Percentiles rank a stretch among this genome's conserved stretches.
Conservation (phyloP, 2,797 vertebrate genomes). For the Lycodopsis pacificus region DNA sequence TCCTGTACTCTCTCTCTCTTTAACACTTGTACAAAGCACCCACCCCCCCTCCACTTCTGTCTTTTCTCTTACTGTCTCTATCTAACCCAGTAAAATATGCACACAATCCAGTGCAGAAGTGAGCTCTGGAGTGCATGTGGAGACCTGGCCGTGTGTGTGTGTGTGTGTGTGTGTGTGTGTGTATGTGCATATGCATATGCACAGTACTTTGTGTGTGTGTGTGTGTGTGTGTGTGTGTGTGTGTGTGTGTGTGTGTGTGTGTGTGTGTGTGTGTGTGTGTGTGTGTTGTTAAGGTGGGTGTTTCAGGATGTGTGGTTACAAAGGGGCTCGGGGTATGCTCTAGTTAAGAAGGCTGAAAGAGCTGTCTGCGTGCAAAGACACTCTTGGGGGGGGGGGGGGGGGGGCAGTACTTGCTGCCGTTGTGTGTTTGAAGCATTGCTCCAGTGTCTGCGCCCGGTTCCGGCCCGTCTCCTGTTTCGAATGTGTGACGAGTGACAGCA, state of each 20-base stretch:
- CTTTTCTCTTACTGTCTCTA: slow-evolving; percentile 44
- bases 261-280: slow-evolving; percentile 4
- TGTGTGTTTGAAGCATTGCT: background rate
- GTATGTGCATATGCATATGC: background rate
- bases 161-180: background rate
- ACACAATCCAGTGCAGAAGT: slow-evolving; percentile 11
- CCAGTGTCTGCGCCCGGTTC: background rate
- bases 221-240: slow-evolving; percentile 6
- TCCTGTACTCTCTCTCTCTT: slow-evolving; percentile 30
- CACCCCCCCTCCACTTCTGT: slow-evolving; percentile 29
- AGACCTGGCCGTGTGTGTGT: background rate
- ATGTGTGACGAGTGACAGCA: slow-evolving; percentile 63
- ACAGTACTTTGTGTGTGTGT: slow-evolving; percentile 1
- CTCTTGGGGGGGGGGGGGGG: background rate
- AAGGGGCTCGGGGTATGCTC: background rate
- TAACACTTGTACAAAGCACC: slow-evolving; percentile 52
- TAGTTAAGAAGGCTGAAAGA: slow-evolving; percentile 2
- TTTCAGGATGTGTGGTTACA: slow-evolving; percentile 24
- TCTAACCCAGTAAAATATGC: slow-evolving; percentile 65
- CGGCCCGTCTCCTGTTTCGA: slow-evolving; percentile 56
- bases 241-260: background rate
- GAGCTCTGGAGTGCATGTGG: background rate
- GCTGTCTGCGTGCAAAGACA: slow-evolving; percentile 5
- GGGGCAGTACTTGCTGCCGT: background rate
- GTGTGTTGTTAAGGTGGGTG: background rate